Evolutionary conservation across 2,888 invertebrate genomes (phyloP).

Genomic region (Acanthosepion lycidas): DNA sequence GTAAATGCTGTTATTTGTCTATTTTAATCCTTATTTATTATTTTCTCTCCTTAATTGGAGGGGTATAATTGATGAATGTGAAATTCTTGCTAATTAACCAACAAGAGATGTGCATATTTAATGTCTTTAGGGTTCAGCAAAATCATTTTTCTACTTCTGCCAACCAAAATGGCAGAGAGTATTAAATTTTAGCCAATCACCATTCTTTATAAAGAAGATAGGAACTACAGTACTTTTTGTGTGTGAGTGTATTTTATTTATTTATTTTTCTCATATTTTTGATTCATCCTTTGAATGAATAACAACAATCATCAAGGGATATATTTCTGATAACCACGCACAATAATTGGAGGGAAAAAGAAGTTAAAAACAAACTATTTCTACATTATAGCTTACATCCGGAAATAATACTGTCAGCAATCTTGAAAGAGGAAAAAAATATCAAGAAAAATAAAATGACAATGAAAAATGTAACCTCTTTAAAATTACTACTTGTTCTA

Average conservation of each 20-base stretch:
- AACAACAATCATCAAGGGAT: background rate
- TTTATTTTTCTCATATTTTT: background rate
- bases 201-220: background rate
- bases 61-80: constrained; percentile 33
- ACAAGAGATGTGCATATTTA: background rate
- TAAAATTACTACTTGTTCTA: background rate
- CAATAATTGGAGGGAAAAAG: background rate
- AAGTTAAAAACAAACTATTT: background rate
- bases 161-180: background rate
- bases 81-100: background rate
- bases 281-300: background rate
- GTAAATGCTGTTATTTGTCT: background rate
- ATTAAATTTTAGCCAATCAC: background rate
- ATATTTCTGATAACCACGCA: background rate
- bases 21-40: background rate
- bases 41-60: background rate
- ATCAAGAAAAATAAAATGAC: background rate
- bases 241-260: background rate
- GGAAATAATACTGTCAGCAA: background rate
- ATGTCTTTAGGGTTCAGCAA: background rate
- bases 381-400: background rate
- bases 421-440: background rate
- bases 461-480: background rate
- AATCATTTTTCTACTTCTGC: background rate
- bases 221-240: background rate